Conservation (phyloP, 2,797 vertebrate species). For the Pyrocephalus nanus region DNA sequence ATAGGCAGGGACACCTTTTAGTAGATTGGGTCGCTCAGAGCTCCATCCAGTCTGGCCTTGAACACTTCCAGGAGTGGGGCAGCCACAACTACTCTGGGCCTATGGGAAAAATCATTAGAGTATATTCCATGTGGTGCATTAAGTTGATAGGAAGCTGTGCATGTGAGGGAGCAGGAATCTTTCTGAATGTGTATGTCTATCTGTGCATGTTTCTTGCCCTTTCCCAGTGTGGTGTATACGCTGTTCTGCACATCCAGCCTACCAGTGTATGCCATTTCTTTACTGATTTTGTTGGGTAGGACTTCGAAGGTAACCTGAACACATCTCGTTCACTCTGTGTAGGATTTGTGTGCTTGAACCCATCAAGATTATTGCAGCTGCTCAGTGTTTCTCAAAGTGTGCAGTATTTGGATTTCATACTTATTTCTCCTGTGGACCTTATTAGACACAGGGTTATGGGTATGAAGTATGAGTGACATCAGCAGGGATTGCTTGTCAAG, state of each 20-base stretch:
- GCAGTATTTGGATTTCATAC: background rate
- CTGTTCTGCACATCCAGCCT: background rate
- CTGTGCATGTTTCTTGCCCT: background rate
- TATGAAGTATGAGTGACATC: background rate
- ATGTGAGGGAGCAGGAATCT: background rate
- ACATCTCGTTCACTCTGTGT: background rate
- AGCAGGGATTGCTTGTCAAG: background rate
- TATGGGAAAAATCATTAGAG: background rate
- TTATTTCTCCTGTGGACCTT: background rate
- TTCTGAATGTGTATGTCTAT: background rate
- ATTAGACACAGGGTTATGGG: background rate
- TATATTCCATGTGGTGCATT: background rate
- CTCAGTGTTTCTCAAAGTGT: background rate
- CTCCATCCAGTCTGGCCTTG: background rate
- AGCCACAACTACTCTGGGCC: background rate
- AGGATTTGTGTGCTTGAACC: background rate
- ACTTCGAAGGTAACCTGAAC: background rate
- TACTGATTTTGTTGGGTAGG: background rate
- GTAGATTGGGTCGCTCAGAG: background rate
- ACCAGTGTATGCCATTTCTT: background rate
- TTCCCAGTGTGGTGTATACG: background rate
- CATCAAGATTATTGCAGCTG: background rate
- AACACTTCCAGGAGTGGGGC: background rate
- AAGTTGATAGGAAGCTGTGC: background rate
- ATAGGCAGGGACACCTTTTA: background rate